Base-by-base conservation (phyloP, 1,140 invertebrate genomes). In the Paraescarpia echinospica region DNA sequence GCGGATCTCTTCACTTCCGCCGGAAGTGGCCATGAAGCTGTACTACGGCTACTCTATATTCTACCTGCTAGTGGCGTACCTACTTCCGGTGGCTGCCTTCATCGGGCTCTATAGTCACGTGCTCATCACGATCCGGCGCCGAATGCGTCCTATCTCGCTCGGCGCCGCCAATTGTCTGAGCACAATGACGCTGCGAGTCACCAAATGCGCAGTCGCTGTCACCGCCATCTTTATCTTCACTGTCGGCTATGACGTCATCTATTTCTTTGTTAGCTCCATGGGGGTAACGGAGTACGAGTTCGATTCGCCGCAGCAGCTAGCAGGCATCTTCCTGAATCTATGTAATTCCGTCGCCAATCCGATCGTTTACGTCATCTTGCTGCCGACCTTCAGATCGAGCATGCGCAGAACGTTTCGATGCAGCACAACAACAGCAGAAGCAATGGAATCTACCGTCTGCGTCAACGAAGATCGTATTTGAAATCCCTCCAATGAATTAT, bases 181-280 rank as follows among this genome's bases (percentile, higher is more conserved):
- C 90, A 34, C 14, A 9, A 41, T 41, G 34, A 90, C 34, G 34
- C 34, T 35, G 34, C 92, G 88, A n/a, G 33, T 92, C n/a, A 92
- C 92, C 51, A 92, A 92, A 59, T 88, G 48, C 33, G 92, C 92
- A 18, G 48, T 92, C 34, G 35, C 92, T 18, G 92, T 92, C n/a
- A 92, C 92, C 12, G 33, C 59, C 41, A 89, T 92, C 41, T 92
- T 92, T 41, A 34, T 92, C 59, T 14, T 34, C 33, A 34, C 92
- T 22, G 6, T 92, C 34, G 91, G 91, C 6, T 92, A 92, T 59
- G 91, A 92, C 91, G 34, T 92, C 18, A 34, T 35, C 48, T 92
- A 41, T 34, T 92, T 35, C 35, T 48, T 92, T 12, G 33, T 92
- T 12, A 48, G 91, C 48, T 92, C 34, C 33, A 92, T 34, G 33